A percentile compares a stretch with the other conserved stretches of the same genome.
Evolutionary conservation across 2,797 vertebrate species (phyloP).

Genomic region (Crypturellus tataupa): DNA sequence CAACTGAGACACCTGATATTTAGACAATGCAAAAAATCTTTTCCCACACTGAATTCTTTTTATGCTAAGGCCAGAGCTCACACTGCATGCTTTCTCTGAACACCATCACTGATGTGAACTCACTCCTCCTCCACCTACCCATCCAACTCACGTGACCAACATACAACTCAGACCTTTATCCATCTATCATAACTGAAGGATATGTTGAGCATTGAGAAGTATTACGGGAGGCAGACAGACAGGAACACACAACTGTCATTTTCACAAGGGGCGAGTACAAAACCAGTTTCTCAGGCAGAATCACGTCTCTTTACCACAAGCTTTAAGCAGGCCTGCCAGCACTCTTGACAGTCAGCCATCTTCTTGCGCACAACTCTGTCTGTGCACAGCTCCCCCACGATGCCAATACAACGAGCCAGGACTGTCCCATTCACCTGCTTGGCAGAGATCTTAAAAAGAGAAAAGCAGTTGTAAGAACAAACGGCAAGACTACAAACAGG

Average conservation of each 20-base stretch:
- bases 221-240: neutral
- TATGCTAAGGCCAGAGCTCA: neutral
- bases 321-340: slow-evolving; percentile 82
- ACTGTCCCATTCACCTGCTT: slow-evolving; percentile 43
- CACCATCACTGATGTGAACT: neutral
- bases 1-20: too few species aligned
- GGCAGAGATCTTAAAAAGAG: slow-evolving; percentile 72
- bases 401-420: slow-evolving; percentile 76
- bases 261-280: neutral
- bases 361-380: slow-evolving; percentile 75
- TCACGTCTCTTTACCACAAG: slow-evolving; percentile 81
- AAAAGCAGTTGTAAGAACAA: neutral
- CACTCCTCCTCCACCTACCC: rapidly evolving
- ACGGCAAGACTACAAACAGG: rapidly evolving
- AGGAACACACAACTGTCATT: neutral
- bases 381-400: slow-evolving; percentile 81
- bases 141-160: rapidly evolving
- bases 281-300: rapidly evolving
- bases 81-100: neutral
- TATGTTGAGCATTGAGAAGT: neutral
- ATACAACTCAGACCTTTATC: neutral
- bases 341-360: slow-evolving; percentile 78
- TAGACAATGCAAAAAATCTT: neutral
- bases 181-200: too few species aligned
- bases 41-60: neutral